Conservation (phyloP, 2,797 vertebrate genomes). For the Enteromius viviparus region DNA sequence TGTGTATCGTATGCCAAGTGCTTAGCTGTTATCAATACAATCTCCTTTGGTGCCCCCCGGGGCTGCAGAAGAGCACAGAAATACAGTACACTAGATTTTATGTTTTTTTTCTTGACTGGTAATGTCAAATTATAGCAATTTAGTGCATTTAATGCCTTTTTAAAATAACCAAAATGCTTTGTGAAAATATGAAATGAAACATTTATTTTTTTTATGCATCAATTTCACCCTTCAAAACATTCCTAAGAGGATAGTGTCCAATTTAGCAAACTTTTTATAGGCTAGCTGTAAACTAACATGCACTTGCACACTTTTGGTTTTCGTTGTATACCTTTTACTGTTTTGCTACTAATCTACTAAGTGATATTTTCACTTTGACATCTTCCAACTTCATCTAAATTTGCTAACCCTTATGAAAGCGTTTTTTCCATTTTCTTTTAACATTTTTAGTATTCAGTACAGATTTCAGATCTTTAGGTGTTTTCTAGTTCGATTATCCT, state of each 20-base stretch:
- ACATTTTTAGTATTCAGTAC: background rate
- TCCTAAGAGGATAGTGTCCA: background rate
- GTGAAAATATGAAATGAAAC: background rate
- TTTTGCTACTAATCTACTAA: background rate
- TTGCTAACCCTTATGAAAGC: background rate
- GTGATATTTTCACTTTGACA: background rate
- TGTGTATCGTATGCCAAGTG: conserved; percentile 55
- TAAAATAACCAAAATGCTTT: background rate
- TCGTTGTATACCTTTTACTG: background rate
- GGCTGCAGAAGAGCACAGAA: conserved; percentile 17
- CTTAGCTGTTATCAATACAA: conserved; percentile 56
- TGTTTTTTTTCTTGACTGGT: background rate
- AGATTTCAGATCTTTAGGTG: background rate
- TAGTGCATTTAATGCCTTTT: background rate
- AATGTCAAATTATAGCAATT: background rate
- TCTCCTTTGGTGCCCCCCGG: conserved; percentile 37
- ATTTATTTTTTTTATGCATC: background rate
- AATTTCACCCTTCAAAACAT: background rate
- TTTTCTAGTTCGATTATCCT: background rate
- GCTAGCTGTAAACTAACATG: background rate
- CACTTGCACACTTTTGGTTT: background rate
- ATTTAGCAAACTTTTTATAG: background rate
- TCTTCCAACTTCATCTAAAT: background rate
- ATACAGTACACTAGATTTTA: background rate
- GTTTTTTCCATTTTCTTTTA: background rate